Evolutionary conservation across 2,888 invertebrate genomes (phyloP), one percentile per base, ranked within the genome.

Genomic region (Hanleya hanleyi): DNA sequence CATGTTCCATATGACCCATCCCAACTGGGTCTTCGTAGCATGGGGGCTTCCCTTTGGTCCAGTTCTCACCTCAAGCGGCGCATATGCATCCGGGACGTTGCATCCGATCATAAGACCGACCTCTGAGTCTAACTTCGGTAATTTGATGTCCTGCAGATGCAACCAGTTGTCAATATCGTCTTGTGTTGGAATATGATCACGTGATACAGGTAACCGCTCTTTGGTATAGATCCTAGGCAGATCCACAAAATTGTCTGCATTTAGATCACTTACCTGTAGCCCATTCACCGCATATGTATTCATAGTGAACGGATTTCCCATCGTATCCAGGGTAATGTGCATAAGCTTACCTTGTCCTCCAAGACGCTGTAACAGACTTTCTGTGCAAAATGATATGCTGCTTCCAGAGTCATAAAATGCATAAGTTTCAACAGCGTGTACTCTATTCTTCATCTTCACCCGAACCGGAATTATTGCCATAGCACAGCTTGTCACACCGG

Each of bases 181-280:
- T 35, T 70, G 33, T 18, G 51, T 71, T n/a, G 74, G 71, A 32
- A 75, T 69, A 41, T 77, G 77, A 18, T 36, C 18, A 26, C 61
- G 26, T 38, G 37, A 15, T 22, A 76, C 76, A 35, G 73, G 76
- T 64, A 73, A 74, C 33, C 65, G 33, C 29, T 70, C 67, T 51
- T 74, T 73, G 15, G 76, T 66, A 47, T 74, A 76, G 15, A 74
- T 65, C 6, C n/a, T 57, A 15, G 76, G 74, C 26, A 76, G 37
- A n/a, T n/a, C n/a, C n/a, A n/a, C n/a, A n/a, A n/a, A n/a, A n/a
- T n/a, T n/a, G n/a, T n/a, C n/a, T n/a, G n/a, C n/a, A n/a, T n/a
- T n/a, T n/a, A n/a, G n/a, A n/a, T n/a, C n/a, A n/a, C n/a, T n/a
- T n/a, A n/a, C 65, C 22, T 68, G 64, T 33, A 71, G 15, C 26